Evolutionary conservation across 2,797 vertebrate genomes (phyloP).

Genomic region (Pseudochaenichthys georgianus): DNA sequence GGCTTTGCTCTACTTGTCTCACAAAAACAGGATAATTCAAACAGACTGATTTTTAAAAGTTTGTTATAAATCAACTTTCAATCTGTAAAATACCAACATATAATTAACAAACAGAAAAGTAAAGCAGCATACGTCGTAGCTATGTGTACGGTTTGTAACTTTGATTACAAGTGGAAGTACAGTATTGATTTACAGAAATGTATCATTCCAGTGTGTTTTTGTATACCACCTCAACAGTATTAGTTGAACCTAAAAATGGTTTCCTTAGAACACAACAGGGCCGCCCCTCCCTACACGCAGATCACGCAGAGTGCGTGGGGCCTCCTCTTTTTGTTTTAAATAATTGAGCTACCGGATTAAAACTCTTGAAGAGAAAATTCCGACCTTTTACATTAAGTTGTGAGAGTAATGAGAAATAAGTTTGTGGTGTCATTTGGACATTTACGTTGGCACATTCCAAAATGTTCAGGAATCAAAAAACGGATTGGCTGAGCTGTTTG

Average conservation of each 20-base stretch:
- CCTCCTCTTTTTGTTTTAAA: background rate
- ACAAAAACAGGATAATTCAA: background rate
- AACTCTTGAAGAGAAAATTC: background rate
- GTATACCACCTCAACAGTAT: too few species aligned
- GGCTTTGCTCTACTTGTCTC: conserved; percentile 20
- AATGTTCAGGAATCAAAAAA: background rate
- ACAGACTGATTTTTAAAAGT: conserved; percentile 31
- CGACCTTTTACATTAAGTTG: background rate
- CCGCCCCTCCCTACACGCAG: too few species aligned
- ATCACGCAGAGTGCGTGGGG: too few species aligned
- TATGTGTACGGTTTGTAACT: too few species aligned
- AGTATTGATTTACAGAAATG: too few species aligned
- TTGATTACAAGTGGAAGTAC: too few species aligned
- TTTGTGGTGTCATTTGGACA: background rate
- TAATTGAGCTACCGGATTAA: background rate
- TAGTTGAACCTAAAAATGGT: too few species aligned
- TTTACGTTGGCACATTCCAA: background rate
- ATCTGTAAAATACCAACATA: background rate
- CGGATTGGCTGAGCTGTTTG: background rate
- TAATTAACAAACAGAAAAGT: background rate
- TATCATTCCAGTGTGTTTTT: too few species aligned
- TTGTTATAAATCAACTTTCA: background rate
- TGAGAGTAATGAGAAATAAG: background rate
- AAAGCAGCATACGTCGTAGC: too few species aligned
- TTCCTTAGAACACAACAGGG: too few species aligned